These are phyloP conservation scores for Candidula unifasciata DNA, from an alignment of 2,888 invertebrate species.

Conservation along the genomic window DNA sequence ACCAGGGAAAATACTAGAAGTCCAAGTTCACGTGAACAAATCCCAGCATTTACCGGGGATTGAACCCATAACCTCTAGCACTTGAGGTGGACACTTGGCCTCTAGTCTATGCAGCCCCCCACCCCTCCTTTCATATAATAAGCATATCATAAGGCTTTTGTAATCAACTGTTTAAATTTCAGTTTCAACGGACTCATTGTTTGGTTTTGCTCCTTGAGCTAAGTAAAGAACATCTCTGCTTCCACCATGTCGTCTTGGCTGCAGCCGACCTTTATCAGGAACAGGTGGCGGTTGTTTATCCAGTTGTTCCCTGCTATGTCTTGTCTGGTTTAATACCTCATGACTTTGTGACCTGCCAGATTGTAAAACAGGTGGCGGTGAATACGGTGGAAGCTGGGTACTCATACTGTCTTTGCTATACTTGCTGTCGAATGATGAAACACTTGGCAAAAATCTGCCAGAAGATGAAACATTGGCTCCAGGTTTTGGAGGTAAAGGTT, in stretches of 20 bases:
- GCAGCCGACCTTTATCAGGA: background rate
- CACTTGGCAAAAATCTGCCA: slow-evolving; percentile 5
- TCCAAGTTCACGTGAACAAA: too few species aligned
- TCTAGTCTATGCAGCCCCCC: too few species aligned
- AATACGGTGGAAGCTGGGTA: slow-evolving; percentile 36
- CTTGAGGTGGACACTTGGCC: too few species aligned
- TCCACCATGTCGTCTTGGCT: slow-evolving; percentile 10
- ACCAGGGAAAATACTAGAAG: too few species aligned
- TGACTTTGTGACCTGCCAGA: slow-evolving; percentile 30
- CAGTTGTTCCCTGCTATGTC: slow-evolving; percentile 34
- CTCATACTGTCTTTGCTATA: slow-evolving; percentile 23
- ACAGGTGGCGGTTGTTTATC: slow-evolving; percentile 38
- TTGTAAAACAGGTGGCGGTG: background rate
- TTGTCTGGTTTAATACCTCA: slow-evolving; percentile 39
- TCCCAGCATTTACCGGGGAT: too few species aligned
- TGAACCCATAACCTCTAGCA: too few species aligned
- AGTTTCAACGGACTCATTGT: slow-evolving; percentile 54
- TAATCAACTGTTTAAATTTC: slow-evolving; percentile 50
- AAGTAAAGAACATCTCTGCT: slow-evolving; percentile 50
- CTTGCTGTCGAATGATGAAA: slow-evolving; percentile 27
- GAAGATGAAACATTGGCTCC: slow-evolving; percentile 19
- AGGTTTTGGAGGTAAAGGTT: slow-evolving; percentile 37
- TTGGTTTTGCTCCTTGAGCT: slow-evolving; percentile 29
- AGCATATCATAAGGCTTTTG: too few species aligned
- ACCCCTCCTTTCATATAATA: too few species aligned